Percentiles rank a stretch among this genome's conserved stretches.
These are phyloP conservation scores for Agrochola litura DNA, from an alignment of 2,888 invertebrate species.

Conservation along the genomic window DNA sequence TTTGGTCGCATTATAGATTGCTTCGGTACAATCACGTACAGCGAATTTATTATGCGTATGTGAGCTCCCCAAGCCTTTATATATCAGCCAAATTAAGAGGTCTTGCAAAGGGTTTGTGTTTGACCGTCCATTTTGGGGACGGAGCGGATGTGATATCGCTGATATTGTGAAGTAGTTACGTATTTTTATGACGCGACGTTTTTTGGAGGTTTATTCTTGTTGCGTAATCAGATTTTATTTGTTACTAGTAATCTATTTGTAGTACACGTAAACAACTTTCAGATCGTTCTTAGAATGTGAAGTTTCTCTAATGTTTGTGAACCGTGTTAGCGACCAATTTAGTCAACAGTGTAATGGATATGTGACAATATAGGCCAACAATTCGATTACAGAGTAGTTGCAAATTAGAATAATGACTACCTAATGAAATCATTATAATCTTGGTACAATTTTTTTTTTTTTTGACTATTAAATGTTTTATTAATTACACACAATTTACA, in stretches of 20 bases:
- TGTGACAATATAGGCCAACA: background rate
- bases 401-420: background rate
- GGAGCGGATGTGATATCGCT: constrained; percentile 54
- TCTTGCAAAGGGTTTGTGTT: constrained; percentile 61
- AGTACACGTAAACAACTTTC: background rate
- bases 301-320: background rate
- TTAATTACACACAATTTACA: too few species aligned
- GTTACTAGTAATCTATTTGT: constrained; percentile 13
- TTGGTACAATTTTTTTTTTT: too few species aligned
- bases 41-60: constrained; percentile 68
- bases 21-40: constrained; percentile 69
- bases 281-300: background rate
- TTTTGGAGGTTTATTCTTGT: constrained; percentile 6
- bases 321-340: too few species aligned
- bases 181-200: constrained; percentile 44
- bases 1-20: constrained; percentile 63
- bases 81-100: constrained; percentile 69
- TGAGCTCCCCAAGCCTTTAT: constrained; percentile 59
- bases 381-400: background rate
- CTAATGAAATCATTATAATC: background rate
- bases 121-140: constrained; percentile 60
- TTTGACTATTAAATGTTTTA: too few species aligned
- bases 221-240: constrained; percentile 33
- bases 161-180: constrained; percentile 58
- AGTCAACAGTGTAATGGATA: background rate